phyloP scores from a whole-genome alignment of 2,888 invertebrate species.

The Sesia bembeciformis region DNA sequence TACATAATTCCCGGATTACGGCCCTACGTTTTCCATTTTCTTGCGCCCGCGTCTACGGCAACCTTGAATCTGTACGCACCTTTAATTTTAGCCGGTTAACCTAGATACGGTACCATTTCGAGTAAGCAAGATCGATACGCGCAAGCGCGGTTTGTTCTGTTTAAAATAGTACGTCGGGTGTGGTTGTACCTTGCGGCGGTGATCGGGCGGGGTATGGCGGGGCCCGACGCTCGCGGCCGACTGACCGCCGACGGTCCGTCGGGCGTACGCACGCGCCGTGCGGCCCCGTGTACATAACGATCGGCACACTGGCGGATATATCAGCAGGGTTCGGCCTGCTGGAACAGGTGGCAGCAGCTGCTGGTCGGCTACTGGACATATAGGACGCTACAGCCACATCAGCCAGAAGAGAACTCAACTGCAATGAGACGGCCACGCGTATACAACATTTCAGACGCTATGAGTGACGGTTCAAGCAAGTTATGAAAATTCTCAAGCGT shows the following conservation, averaged over 20 bases:
- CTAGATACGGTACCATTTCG: conserved; percentile 65
- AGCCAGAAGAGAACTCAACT: too few species aligned
- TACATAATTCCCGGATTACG: conserved; percentile 19
- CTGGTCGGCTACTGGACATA: conserved; percentile 10
- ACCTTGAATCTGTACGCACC: conserved; percentile 71
- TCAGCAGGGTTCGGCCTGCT: background rate
- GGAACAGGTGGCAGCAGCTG: conserved; percentile 6
- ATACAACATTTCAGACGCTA: too few species aligned
- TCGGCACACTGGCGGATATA: conserved; percentile 6
- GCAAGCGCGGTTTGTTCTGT: conserved; percentile 55
- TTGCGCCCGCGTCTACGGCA: conserved; percentile 61
- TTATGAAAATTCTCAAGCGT: too few species aligned
- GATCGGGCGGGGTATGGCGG: conserved; percentile 29
- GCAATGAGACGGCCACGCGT: too few species aligned
- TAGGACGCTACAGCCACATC: too few species aligned
- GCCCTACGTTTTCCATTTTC: conserved; percentile 21
- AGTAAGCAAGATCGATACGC: conserved; percentile 58
- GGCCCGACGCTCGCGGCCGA: conserved; percentile 35
- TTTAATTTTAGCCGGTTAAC: conserved; percentile 74
- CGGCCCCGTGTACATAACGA: conserved; percentile 15
- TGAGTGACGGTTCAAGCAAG: too few species aligned
- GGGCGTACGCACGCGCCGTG: conserved; percentile 18
- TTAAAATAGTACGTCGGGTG: conserved; percentile 41
- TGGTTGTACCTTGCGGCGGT: conserved; percentile 25
- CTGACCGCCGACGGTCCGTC: conserved; percentile 27